Base-by-base conservation (phyloP, 2,888 invertebrate species). In the Diarsia brunnea region DNA sequence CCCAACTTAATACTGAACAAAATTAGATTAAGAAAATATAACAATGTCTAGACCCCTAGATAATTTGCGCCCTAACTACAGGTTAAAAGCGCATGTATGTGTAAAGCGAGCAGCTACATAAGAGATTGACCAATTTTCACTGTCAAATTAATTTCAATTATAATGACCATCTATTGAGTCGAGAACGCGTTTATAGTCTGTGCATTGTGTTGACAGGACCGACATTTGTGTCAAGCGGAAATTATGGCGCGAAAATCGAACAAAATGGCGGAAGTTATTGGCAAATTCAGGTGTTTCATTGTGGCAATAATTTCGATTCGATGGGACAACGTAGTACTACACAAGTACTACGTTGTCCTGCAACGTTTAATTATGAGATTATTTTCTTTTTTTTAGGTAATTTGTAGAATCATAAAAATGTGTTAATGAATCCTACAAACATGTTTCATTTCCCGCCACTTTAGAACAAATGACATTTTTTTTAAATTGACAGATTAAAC, bases 121-220 rank as follows among this genome's bases (percentile, higher is more conserved):
- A 92, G 90, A 86, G 82, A 91, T 90, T 89, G 93, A 93, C 93
- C 93, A 93, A 93, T 93, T 92, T 92, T 92, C 86, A 91, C 88
- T 85, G 91, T 92, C 90, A 92, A 91, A 91, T 92, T 93, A 92
- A 77, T 91, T 89, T 88, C 90, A 88, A 89, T 88, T 90, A 83
- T 85, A 88, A 87, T 78, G 84, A 84, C 80, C 85, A 81, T 80
- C 79, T 76, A 76, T 86, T 82, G 75, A 73, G 74, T 79, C 81
- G 76, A 69, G 74, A 79, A 58, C 38, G 86, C 70, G 73, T 78
- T 65, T 75, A 77, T 79, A 83, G 55, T 85, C 83, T 87, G 88
- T 86, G 87, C 84, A 69, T 75, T 88, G 82, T 84, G 73, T 65
- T 84, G 72, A 77, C 69, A 73, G 65, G 74, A 75, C 68, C 81